phyloP scores from a whole-genome alignment of 2,113 vertebrate genomes.

The Pelmatolapia mariae region DNA sequence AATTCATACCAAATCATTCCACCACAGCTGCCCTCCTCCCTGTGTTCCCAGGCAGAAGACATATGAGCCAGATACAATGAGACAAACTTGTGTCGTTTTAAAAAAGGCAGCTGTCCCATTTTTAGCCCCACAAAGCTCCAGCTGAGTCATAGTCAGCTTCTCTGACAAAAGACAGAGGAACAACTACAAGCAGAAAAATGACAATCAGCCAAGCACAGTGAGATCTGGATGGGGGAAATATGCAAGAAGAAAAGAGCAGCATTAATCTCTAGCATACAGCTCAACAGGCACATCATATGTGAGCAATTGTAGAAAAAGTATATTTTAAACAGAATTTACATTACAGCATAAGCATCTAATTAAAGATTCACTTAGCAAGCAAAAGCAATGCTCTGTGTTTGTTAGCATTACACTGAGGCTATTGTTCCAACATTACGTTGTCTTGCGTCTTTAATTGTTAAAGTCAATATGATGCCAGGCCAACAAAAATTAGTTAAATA shows the following conservation, averaged over 20 bases:
- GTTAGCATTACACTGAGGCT: background rate
- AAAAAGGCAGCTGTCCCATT: slow-evolving; percentile 60
- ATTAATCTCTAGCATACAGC: background rate
- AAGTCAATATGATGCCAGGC: background rate
- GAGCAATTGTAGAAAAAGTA: background rate
- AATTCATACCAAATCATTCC: slow-evolving; percentile 65
- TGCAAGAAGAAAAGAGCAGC: background rate
- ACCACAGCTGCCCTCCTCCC: slow-evolving; percentile 58
- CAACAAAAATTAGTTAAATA: slow-evolving; percentile 18
- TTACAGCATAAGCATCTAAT: background rate
- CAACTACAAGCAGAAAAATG: slow-evolving; percentile 27
- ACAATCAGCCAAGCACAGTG: slow-evolving; percentile 22
- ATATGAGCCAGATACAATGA: slow-evolving; percentile 53
- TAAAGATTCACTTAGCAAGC: background rate
- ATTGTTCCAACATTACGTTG: background rate
- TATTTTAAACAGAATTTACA: background rate
- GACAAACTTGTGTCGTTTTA: slow-evolving; percentile 57
- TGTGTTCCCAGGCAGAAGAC: slow-evolving; percentile 46
- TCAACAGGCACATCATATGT: slow-evolving; percentile 2
- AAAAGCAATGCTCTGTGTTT: background rate
- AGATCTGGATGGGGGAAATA: background rate
- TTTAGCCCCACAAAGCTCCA: slow-evolving; percentile 48
- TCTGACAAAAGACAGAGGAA: slow-evolving; percentile 39
- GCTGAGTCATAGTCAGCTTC: slow-evolving; percentile 55
- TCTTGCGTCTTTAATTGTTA: background rate